These are phyloP conservation scores for Phalacrocorax pelagicus DNA, from an alignment of 2,113 vertebrate genomes.

Conservation along the genomic window DNA sequence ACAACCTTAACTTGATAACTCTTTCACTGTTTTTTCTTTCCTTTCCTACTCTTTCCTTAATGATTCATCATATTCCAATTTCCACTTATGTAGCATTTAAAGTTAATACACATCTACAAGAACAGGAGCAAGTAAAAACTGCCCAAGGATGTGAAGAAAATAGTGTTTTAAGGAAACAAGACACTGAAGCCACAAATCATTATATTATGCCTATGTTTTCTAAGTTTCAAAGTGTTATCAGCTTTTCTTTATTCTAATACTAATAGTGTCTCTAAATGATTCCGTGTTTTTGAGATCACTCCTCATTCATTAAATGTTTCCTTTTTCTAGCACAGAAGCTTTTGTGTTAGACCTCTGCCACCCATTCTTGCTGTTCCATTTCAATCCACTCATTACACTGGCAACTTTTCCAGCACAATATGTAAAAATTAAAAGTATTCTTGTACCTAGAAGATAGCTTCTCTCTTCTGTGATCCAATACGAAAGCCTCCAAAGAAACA, in stretches of 20 bases:
- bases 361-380: background rate
- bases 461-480: background rate
- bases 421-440: background rate
- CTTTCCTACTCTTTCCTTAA: background rate
- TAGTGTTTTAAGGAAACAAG: background rate
- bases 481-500: background rate
- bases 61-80: background rate
- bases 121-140: background rate
- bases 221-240: background rate
- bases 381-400: background rate
- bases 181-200: background rate
- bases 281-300: background rate
- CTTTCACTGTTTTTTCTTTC: background rate
- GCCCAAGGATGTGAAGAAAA: background rate
- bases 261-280: background rate
- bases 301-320: background rate
- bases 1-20: background rate
- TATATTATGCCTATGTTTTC: background rate
- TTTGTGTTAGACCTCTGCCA: background rate
- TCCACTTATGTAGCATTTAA: background rate
- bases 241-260: background rate
- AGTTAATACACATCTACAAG: background rate
- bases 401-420: background rate
- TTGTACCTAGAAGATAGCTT: background rate
- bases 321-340: background rate